Evolutionary conservation across 2,113 vertebrate genomes (phyloP), one percentile per base, ranked within the genome.

Genomic region (Melospiza melodia): DNA sequence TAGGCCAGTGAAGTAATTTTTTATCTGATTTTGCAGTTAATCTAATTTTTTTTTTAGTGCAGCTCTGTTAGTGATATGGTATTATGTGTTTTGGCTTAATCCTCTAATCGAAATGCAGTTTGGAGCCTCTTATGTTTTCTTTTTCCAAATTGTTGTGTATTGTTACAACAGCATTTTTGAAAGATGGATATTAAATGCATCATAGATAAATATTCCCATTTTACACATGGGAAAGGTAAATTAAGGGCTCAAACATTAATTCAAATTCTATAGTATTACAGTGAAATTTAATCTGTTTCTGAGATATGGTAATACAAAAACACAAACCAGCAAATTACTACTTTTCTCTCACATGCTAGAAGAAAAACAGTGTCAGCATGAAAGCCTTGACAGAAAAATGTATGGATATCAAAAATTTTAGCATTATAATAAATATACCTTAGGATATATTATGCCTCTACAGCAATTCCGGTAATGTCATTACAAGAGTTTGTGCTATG

Each of bases 71-170:
- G 72, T 69, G 68, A 91, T 88, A 76, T 25, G 31, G 46, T 74
- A 86, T 74, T 85, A 81, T 85, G 73, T 91, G 65, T 93, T 96
- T 95, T 95, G 91, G 75, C 94, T 87, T 92, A 93, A 87, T 65
- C 57, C 17, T 89, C 23, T 92, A 75, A 81, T 58, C 0, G 0
- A 92, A 96, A 90, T 86, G 63, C 27, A 73, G 61, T 95, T 93
- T 89, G 75, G 61, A 91, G 28, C 21, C n/a, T 66, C 28, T 87
- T 58, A 55, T 15, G 10, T 54, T 91, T 81, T 93, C 21, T 89
- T 89, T 77, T 87, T 82, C 33, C 52, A 85, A 90, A 62, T 52
- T 39, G 18, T 28, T 73, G 23, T 58, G 19, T 69, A 62, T 55
- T 92, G 86, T 94, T 86, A 87, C 5, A n/a, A 27, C 30, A 86